Percentiles rank a stretch among this genome's conserved stretches.
Evolutionary conservation across 2,113 vertebrate species (phyloP).

Genomic region (Penelope pileata): DNA sequence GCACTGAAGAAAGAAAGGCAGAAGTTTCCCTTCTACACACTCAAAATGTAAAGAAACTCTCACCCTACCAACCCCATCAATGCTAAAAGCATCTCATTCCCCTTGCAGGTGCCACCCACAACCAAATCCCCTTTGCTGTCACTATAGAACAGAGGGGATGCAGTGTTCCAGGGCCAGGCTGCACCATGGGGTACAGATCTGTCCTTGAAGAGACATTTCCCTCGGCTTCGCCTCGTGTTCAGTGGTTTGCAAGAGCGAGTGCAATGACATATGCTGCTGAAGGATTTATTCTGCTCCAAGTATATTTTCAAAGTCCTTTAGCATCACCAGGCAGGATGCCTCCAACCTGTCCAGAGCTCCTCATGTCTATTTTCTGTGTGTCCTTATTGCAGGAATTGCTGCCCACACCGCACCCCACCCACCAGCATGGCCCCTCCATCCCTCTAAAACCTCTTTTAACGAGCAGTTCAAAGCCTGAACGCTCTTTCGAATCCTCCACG

Average conservation of each 20-base stretch:
- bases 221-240: neutral
- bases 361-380: accelerated
- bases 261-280: neutral
- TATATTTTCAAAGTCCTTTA: neutral
- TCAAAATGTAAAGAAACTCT: neutral
- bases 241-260: neutral
- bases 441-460: neutral
- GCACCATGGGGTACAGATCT: neutral
- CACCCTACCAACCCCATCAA: neutral
- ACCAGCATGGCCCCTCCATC: neutral
- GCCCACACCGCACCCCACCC: neutral
- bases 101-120: neutral
- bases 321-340: neutral
- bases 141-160: neutral
- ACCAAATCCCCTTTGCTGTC: neutral
- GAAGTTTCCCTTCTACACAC: neutral
- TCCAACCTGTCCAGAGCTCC: neutral
- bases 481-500: accelerated
- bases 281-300: neutral
- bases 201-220: neutral
- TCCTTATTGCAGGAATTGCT: accelerated
- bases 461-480: accelerated
- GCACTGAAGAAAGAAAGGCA: neutral
- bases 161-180: neutral
- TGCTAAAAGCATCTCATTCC: neutral